Evolutionary conservation across 2,797 vertebrate species (phyloP).

Genomic region (Buphagus erythrorhynchus): DNA sequence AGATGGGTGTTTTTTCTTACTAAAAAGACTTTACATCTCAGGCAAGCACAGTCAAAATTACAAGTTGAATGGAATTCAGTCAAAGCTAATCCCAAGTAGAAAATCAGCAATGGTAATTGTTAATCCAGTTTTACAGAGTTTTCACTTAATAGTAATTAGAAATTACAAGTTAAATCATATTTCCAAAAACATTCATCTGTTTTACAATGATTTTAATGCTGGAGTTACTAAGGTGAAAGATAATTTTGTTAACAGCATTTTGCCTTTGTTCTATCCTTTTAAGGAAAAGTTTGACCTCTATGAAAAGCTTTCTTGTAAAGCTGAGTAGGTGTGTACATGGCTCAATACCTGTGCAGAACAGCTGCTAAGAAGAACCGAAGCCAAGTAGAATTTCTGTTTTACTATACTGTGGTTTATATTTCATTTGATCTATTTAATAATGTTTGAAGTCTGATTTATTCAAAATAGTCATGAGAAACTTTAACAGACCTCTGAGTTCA

Average conservation of each 20-base stretch:
- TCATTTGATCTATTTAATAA: background rate
- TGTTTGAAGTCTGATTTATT: background rate
- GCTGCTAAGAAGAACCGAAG: background rate
- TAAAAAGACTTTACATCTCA: background rate
- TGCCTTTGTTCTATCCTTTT: background rate
- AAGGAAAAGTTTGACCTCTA: background rate
- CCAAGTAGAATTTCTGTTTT: background rate
- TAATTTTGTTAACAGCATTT: background rate
- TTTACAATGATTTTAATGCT: background rate
- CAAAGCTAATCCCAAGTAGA: background rate
- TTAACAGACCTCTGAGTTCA: background rate
- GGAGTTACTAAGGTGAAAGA: background rate
- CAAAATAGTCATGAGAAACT: background rate
- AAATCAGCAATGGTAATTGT: background rate
- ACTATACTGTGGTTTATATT: background rate
- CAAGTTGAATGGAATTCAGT: background rate
- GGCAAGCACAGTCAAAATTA: background rate
- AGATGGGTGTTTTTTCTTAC: fast-evolving
- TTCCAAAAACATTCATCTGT: background rate
- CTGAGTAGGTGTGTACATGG: background rate
- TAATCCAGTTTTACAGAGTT: background rate
- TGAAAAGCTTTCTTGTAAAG: background rate
- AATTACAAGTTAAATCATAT: background rate
- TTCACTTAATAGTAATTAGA: background rate
- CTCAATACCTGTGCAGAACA: background rate